Evolutionary conservation across 1,140 invertebrate species (phyloP), one percentile per base, ranked within the genome.

Genomic region (Scaptomyza graminum): DNA sequence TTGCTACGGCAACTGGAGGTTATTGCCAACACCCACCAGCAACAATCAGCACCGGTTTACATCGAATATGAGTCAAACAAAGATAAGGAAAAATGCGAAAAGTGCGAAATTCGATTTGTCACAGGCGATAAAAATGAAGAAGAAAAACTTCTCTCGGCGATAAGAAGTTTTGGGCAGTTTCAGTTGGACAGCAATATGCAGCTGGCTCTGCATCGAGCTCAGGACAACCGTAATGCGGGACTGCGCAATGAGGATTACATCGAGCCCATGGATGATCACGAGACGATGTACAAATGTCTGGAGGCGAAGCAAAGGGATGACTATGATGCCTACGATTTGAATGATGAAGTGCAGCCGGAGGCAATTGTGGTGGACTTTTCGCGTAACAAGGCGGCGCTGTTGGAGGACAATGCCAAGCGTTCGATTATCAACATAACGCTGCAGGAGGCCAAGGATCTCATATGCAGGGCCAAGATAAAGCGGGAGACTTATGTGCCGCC

Each of bases 1-100:
- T 87, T 94, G 13, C 74, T 94, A 2, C 92, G 93, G 8, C 93
- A 94, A 79, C 88, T 93, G 5, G 93, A 94, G 63, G 93, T 93
- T 8, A 89, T 94, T 16, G 92, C 93, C 13, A 92, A 84, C 43
- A 93, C 93, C 46, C 92, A 93, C 28, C 72, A 93, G 50, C 74
- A 75, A 51, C 46, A 67, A 43, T 22, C 71, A 9, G 59, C 65
- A 0, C 43, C 61, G 16, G 44, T 64, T 8, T 64, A 22, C 16
- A 70, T 50, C 15, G 68, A 65, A 18, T 44, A 66, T 15, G 34
- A 49, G 28, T 43, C 18, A 28, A 28, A 73, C 47, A 71, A 43
- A 39, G 15, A 61, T 22, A 43, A 82, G n/a, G 50, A 15, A 16
- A 34, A 39, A 28, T 18, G 63, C 11, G 60, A 44, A 16, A 54